These are phyloP conservation scores for Semaprochilodus insignis DNA, from an alignment of 2,797 vertebrate species.

Conservation along the genomic window DNA sequence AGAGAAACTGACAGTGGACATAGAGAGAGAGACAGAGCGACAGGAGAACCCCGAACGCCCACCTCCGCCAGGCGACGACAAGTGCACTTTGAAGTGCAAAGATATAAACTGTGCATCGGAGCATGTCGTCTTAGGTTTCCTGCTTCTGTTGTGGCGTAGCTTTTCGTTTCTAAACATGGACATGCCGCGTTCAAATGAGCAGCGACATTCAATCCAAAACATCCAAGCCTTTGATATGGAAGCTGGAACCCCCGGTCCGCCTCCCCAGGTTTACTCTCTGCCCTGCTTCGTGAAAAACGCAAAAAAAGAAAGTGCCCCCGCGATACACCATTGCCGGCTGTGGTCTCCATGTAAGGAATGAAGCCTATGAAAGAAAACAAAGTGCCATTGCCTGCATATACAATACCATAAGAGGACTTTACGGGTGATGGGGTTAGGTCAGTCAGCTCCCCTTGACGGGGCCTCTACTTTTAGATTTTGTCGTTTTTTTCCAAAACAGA, in stretches of 20 bases:
- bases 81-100: slow-evolving; percentile 56
- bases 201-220: slow-evolving; percentile 76
- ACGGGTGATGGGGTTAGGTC: slow-evolving; percentile 70
- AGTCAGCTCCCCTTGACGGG: slow-evolving; percentile 60
- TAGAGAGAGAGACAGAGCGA: background rate
- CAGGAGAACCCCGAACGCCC: background rate
- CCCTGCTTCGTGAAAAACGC: slow-evolving; percentile 8
- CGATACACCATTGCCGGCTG: slow-evolving; percentile 41
- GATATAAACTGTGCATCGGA: slow-evolving; percentile 62
- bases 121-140: slow-evolving; percentile 69
- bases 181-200: slow-evolving; percentile 66
- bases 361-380: slow-evolving; percentile 75
- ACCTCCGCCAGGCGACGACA: slow-evolving; percentile 30
- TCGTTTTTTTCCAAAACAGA: slow-evolving; percentile 71
- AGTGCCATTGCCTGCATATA: slow-evolving; percentile 73
- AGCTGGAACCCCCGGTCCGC: slow-evolving; percentile 68
- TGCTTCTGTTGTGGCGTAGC: slow-evolving; percentile 75
- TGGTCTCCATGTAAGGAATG: slow-evolving; percentile 78
- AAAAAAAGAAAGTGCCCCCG: slow-evolving; percentile 27
- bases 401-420: slow-evolving; percentile 82
- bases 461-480: slow-evolving; percentile 73
- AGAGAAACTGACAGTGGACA: background rate
- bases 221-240: slow-evolving; percentile 79
- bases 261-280: slow-evolving; percentile 44
- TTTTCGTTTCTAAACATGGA: slow-evolving; percentile 76